Conservation (phyloP, 2,888 invertebrate genomes). For the Pyrochroa serraticornis region DNA sequence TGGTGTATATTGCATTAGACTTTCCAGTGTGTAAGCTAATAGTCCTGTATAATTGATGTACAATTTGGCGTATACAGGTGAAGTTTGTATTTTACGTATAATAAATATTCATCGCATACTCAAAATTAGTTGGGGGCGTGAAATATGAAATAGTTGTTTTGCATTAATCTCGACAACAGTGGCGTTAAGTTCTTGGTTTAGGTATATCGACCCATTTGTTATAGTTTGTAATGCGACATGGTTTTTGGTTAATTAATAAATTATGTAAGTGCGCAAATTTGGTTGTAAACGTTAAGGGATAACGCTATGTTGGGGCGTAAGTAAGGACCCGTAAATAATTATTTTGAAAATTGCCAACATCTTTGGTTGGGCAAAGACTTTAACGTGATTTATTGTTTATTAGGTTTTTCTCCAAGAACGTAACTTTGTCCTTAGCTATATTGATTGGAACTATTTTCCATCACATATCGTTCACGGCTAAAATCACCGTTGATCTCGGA, state of each 20-base stretch:
- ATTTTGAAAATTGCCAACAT: conserved; percentile 14
- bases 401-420: conserved; percentile 17
- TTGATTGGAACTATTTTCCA: conserved; percentile 35
- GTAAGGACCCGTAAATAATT: conserved; percentile 1
- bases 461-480: conserved; percentile 37
- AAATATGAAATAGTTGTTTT: conserved; percentile 20
- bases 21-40: conserved; percentile 25
- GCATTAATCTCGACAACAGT: conserved; percentile 25
- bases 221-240: conserved; percentile 9
- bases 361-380: conserved; percentile 4
- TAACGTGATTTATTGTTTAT: conserved; percentile 23
- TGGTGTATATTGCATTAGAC: conserved; percentile 22
- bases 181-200: conserved; percentile 22
- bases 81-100: conserved; percentile 16
- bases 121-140: conserved; percentile 20
- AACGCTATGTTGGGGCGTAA: background rate
- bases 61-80: conserved; percentile 20
- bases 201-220: conserved; percentile 19
- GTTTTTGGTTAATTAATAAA: conserved; percentile 28
- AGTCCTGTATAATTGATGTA: conserved; percentile 28
- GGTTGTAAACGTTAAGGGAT: conserved; percentile 2
- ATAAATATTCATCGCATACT: conserved; percentile 20
- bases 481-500: conserved; percentile 38
- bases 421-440: conserved; percentile 30
- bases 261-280: conserved; percentile 12